Evolutionary conservation across 1,140 invertebrate species (phyloP).

Genomic region (Bombus haemorrhoidalis): DNA sequence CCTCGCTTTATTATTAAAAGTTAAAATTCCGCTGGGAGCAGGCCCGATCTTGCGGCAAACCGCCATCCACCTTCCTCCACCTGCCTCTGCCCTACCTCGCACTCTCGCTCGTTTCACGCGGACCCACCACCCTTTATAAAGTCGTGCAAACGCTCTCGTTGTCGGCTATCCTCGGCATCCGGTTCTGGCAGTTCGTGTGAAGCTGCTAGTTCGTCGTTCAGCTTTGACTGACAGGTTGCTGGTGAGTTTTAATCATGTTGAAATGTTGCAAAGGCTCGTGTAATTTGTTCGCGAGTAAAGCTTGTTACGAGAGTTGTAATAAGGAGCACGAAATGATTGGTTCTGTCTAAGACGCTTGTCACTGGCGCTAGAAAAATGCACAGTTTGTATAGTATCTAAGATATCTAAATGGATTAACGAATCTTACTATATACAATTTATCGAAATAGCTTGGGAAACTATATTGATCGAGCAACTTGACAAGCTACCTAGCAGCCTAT

Average conservation of each 20-base stretch:
- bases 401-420: neutral
- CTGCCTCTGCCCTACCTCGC: too few species aligned
- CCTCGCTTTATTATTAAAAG: slow-evolving; percentile 82
- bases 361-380: neutral
- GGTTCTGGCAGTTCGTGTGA: neutral
- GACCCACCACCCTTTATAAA: slow-evolving; percentile 44
- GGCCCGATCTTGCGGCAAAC: slow-evolving; percentile 73
- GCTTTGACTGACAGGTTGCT: slow-evolving; percentile 30
- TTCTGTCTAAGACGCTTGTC: neutral
- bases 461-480: neutral
- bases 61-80: slow-evolving; percentile 19
- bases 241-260: neutral
- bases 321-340: neutral
- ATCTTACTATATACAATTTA: neutral
- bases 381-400: neutral
- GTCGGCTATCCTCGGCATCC: slow-evolving; percentile 40
- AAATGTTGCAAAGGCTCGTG: neutral
- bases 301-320: neutral
- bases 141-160: slow-evolving; percentile 69
- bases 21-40: slow-evolving; percentile 78
- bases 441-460: neutral
- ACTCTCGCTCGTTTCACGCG: slow-evolving; percentile 21
- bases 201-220: neutral
- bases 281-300: neutral
- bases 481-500: too few species aligned